A percentile compares a stretch with the other conserved stretches of the same genome.
Evolutionary conservation across 1,140 invertebrate genomes (phyloP).

Genomic region (Drosophila kepulauana): DNA sequence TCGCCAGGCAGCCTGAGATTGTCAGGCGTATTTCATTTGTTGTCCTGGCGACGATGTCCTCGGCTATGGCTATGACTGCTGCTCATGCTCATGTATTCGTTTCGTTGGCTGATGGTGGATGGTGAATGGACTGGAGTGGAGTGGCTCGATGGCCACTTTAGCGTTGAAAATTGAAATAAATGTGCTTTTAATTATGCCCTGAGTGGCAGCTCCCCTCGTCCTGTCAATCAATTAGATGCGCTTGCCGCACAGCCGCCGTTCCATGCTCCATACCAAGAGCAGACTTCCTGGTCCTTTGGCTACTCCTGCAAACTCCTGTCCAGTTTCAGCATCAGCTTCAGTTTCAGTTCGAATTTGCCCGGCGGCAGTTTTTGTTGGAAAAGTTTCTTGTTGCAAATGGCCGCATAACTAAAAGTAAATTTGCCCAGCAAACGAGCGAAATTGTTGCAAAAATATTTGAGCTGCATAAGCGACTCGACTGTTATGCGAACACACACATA

Average conservation of each 20-base stretch:
- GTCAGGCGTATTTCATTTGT: conserved; percentile 49
- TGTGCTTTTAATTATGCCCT: conserved; percentile 75
- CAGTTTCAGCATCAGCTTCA: background rate
- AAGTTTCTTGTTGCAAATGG: conserved; percentile 64
- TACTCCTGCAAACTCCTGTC: too few species aligned
- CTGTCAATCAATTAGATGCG: conserved; percentile 70
- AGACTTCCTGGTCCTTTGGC: too few species aligned
- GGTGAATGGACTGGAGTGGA: background rate
- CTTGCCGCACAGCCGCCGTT: conserved; percentile 15
- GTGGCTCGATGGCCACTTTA: conserved; percentile 58
- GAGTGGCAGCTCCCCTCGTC: conserved; percentile 56
- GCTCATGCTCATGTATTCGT: too few species aligned
- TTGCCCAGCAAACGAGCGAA: conserved; percentile 75
- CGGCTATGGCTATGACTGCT: background rate
- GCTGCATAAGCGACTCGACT: conserved; percentile 60
- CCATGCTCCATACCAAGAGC: too few species aligned
- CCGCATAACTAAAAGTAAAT: conserved; percentile 78
- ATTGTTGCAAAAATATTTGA: conserved; percentile 81
- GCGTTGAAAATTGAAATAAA: conserved; percentile 74
- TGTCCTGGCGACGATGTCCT: conserved; percentile 44
- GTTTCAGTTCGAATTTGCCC: conserved; percentile 21
- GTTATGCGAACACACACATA: background rate
- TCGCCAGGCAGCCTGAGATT: conserved; percentile 43
- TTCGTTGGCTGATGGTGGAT: background rate
- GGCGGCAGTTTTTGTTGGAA: conserved; percentile 30